phyloP scores from a whole-genome alignment of 92 coral and sea anemone species.

The Porites lobata region DNA sequence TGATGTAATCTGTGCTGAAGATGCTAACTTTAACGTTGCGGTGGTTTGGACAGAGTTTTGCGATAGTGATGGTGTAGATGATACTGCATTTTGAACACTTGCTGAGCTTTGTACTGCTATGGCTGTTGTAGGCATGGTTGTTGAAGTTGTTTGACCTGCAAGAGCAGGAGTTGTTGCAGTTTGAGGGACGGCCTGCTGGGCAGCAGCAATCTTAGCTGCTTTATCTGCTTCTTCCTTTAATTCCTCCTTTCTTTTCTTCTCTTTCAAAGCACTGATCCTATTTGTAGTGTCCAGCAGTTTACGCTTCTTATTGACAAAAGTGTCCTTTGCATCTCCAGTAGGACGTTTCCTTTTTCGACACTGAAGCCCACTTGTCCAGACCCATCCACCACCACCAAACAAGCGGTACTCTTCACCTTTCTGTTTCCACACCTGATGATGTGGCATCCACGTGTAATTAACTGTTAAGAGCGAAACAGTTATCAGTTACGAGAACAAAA shows the following conservation, averaged over 20 bases:
- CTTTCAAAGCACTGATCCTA: constrained; percentile 67
- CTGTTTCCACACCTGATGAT: constrained; percentile 99
- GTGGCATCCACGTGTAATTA: constrained; percentile 96
- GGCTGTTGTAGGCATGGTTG: not conserved
- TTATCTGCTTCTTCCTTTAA: constrained; percentile 62
- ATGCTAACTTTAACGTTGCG: not conserved
- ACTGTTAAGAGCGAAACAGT: constrained; percentile 44
- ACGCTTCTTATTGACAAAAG: constrained; percentile 82
- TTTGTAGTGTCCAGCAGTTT: constrained; percentile 84
- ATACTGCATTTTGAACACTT: not conserved
- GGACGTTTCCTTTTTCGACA: constrained; percentile 78
- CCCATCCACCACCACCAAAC: constrained; percentile 99
- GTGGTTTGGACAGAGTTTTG: not conserved
- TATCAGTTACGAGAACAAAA: not conserved
- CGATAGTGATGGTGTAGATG: not conserved
- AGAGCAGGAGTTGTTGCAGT: not conserved
- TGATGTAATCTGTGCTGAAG: not conserved
- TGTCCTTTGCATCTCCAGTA: constrained; percentile 64
- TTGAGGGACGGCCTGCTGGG: constrained; percentile 9
- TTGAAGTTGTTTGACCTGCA: not conserved
- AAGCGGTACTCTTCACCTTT: constrained; percentile 98
- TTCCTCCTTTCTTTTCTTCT: constrained; percentile 61
- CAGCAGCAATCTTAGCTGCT: constrained; percentile 39
- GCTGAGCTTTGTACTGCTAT: constrained; percentile 12
- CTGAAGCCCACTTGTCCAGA: constrained; percentile 92